Evolutionary conservation across 1,140 invertebrate species (phyloP), one percentile per base, ranked within the genome.

Genomic region (Bemisia tabaci): DNA sequence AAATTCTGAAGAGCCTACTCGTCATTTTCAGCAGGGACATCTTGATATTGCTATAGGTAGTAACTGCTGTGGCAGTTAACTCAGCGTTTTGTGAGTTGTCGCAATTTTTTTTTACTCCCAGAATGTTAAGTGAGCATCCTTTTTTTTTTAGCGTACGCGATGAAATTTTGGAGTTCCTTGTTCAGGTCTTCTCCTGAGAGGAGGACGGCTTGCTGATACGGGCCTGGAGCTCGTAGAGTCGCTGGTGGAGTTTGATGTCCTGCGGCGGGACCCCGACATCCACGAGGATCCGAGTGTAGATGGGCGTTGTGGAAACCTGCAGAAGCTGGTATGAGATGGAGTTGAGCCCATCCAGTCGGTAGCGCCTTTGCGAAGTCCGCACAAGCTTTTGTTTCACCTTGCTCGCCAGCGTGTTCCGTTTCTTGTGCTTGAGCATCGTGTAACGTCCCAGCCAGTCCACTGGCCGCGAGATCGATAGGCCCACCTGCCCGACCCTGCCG

Each of bases 361-460:
- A 81, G 5, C 82, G 72, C 48, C 77, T 74, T 48, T 75, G 74
- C 1, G 78, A 79, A 11, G 80, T 80, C 62, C 77, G 71, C 63
- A 82, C 71, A 26, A 82, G 73, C 70, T 75, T 80, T 71, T 62
- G 67, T 12, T 72, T 68, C 12, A 75, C 78, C 72, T 77, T 76
- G 68, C 77, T 77, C 9, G 77, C 74, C 23, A 79, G 74, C 5
- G 78, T 77, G 64, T 73, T 74, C 63, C 80, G 68, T 62, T 79
- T 78, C 22, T 74, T 71, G 70, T 83, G 82, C 67, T 78, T 79
- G 1, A 82, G 74, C 82, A 82, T 83, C 33, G 77, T 80, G 70
- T 83, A 83, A 2, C 79, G 71, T 1, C 78, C 81, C 26, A 82
- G 74, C 59, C 70, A 74, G 23, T 73, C 72, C 0, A 78, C 76